Evolutionary conservation across 2,797 vertebrate genomes (phyloP), one percentile per base, ranked within the genome.

Genomic region (Pseudochirops cupreus): DNA sequence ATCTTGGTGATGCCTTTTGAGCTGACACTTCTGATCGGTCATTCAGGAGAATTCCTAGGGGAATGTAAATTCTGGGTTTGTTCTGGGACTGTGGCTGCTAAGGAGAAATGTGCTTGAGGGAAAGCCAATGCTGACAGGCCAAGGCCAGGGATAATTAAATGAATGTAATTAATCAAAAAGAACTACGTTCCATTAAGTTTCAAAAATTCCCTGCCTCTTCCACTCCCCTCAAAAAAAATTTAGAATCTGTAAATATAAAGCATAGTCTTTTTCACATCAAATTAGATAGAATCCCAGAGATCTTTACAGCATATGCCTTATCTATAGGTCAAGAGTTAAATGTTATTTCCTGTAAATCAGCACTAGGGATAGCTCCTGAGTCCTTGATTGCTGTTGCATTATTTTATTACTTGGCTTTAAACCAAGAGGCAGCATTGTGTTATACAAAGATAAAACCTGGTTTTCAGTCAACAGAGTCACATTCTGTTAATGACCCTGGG

Each of bases 31-130:
- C 58, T 62, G 93, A 57, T 56, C 55, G 54, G 87, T 91, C 54
- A 93, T 74, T 74, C 92, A 82, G 87, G 31, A 91, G 50, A 91
- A 53, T 55, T 55, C 54, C 50, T 46, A 29, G 29, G 90, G 52
- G 52, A 55, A 74, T 96, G 93, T 94, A 91, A 95, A 94, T 96
- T 96, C 95, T 56, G 92, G 90, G 53, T 94, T 91, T 94, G 50
- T 46, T 33, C 58, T 91, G 12, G 21, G 18, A 62, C 56, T 94
- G 24, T 52, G 55, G 28, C 93, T 94, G 95, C 92, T 92, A 58
- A 91, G 39, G 91, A 87, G 96, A 95, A 57, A 93, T 93, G 28
- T 39, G 89, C 87, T 82, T 96, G 91, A 97, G 56, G 95, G 31
- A 21, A 31, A 92, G 39, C 31, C 59, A 39, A 56, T 46, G 3